Evolutionary conservation across 2,113 vertebrate species (phyloP).

Genomic region (Aldabrachelys gigantea): DNA sequence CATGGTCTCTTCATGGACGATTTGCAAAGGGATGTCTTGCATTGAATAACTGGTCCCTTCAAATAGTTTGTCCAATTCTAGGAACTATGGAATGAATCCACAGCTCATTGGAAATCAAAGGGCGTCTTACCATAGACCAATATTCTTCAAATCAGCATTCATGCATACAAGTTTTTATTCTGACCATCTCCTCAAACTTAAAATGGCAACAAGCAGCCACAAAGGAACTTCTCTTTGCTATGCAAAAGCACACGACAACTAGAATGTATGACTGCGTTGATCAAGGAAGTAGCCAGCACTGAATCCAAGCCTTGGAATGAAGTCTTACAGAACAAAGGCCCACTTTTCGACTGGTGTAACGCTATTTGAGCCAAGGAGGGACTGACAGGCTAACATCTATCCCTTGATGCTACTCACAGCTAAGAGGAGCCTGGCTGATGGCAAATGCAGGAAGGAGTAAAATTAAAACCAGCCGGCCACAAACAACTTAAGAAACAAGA

Average conservation of each 20-base stretch:
- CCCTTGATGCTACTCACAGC: not conserved
- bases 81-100: rapidly evolving
- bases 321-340: not conserved
- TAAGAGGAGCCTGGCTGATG: constrained; percentile 25
- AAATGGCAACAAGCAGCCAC: rapidly evolving
- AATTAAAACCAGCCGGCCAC: constrained; percentile 59
- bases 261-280: not conserved
- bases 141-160: not conserved
- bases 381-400: not conserved
- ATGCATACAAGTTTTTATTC: rapidly evolving
- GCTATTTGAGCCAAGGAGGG: not conserved
- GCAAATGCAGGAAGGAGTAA: constrained; percentile 14
- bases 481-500: not conserved
- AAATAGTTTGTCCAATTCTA: not conserved
- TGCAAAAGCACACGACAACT: rapidly evolving
- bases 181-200: not conserved
- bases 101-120: not conserved
- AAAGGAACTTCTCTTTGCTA: not conserved
- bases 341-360: not conserved
- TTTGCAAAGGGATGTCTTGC: not conserved
- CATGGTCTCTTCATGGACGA: not conserved
- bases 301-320: not conserved
- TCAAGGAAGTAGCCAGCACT: rapidly evolving
- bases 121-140: not conserved
- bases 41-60: not conserved